These are phyloP conservation scores for Macrobrachium nipponense DNA, from an alignment of 1,140 invertebrate species.

Conservation along the genomic window DNA sequence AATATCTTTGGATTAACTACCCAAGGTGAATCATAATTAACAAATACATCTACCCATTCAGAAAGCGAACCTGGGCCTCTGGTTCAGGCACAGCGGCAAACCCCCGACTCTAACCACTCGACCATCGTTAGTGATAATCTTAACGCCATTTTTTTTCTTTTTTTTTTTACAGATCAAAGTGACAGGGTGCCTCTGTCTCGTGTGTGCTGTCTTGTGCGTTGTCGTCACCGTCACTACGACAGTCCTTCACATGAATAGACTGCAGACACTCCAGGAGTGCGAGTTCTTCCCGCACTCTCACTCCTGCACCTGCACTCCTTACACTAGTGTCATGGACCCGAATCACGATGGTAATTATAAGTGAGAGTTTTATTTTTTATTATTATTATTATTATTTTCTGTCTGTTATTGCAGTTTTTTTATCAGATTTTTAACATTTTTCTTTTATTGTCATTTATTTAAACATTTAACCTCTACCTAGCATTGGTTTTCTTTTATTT, in stretches of 20 bases:
- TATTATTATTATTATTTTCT: not conserved
- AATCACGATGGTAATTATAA: conserved; percentile 93
- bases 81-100: no score
- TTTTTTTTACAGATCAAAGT: conserved; percentile 80
- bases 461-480: no score
- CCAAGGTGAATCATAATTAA: no score
- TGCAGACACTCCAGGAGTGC: conserved; percentile 87
- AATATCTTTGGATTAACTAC: no score
- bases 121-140: no score
- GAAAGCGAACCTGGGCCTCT: no score
- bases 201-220: conserved; percentile 86
- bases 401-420: not conserved
- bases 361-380: conserved; percentile 71
- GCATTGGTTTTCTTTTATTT: no score
- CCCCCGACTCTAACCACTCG: no score
- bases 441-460: no score
- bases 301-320: conserved; percentile 77
- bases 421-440: not conserved
- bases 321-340: conserved; percentile 74
- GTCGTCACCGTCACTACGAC: conserved; percentile 91
- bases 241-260: conserved; percentile 91
- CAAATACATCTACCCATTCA: no score
- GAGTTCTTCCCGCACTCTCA: conserved; percentile 83
- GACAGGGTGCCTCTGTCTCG: conserved; percentile 83
- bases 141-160: not conserved